Base-by-base conservation (phyloP, 2,113 vertebrate species). In the Eolophus roseicapilla region DNA sequence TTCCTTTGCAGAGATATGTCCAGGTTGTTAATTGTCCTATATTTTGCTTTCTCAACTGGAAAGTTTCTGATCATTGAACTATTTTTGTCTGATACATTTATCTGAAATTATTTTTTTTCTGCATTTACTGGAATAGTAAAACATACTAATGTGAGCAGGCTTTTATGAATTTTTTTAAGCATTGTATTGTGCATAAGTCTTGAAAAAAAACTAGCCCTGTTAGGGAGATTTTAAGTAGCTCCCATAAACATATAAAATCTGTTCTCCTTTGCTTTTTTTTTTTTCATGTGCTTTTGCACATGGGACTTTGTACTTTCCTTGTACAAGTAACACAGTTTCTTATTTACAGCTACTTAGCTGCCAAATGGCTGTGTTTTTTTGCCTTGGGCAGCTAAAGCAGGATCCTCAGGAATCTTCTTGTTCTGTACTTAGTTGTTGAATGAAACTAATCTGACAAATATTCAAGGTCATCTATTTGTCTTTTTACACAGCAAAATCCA, bases 401-500 rank as follows among this genome's bases (percentile, higher is more conserved):
- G n/a, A 91, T 92, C 49, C 67, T 77, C 41, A 33, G 21, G 39
- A 49, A 77, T 88, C 33, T 59, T 29, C 63, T 64, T n/a, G 18
- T 60, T 91, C 77, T 59, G 9, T 44, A 29, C 13, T 83, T 76
- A 60, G 13, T 23, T 86, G 1, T 19, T 71, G 52, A 84, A 41
- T 27, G 15, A 64, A 93, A 70, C 41, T 27, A 73, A 80, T 37
- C 31, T 46, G 4, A 31, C 17, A 33, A 24, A 75, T 89, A 88
- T 46, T 88, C 15, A 44, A 67, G 37, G 5, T 89, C 63, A 29
- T 27, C 7, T 64, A 0, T 92, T 77, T 89, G 31, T 50, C 23
- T 59, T 93, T 76, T 96, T 75, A 33, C 43, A 24, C 82, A 99
- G 99, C 97, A 9, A 97, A 98, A 1, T 82, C 98, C 83, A 98